A percentile compares a stretch with the other conserved stretches of the same genome.
Conservation (phyloP, 2,113 vertebrate genomes). For the Megaceryle torquata region DNA sequence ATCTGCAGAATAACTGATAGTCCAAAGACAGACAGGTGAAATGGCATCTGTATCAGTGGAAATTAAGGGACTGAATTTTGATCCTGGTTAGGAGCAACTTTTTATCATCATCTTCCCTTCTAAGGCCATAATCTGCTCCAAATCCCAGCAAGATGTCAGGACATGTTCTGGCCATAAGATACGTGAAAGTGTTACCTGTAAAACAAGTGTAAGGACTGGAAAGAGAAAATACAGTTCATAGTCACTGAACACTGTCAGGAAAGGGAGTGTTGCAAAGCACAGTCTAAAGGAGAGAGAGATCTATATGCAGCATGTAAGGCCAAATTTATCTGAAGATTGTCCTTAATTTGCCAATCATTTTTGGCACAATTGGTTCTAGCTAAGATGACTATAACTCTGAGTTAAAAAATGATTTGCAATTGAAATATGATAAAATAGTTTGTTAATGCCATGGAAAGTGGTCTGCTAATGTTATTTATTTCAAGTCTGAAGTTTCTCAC, state of each 20-base stretch:
- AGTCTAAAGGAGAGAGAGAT: background rate
- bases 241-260: background rate
- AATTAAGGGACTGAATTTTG: background rate
- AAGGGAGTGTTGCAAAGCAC: background rate
- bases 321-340: slow-evolving; percentile 5
- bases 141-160: background rate
- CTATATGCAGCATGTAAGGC: background rate
- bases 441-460: slow-evolving; percentile 45
- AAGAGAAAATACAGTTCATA: background rate
- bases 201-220: background rate
- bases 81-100: background rate
- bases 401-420: slow-evolving; percentile 29
- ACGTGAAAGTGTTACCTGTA: background rate
- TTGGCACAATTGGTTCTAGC: background rate
- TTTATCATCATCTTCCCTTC: background rate
- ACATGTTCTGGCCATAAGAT: background rate
- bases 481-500: slow-evolving; percentile 44
- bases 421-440: slow-evolving; percentile 56
- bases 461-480: slow-evolving; percentile 47
- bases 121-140: background rate
- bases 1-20: accelerated
- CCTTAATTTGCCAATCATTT: background rate
- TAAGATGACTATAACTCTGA: background rate
- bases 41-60: background rate
- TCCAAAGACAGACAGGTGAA: background rate